Evolutionary conservation across 2,113 vertebrate genomes (phyloP), one percentile per base, ranked within the genome.

Genomic region (Atrichornis clamosus): DNA sequence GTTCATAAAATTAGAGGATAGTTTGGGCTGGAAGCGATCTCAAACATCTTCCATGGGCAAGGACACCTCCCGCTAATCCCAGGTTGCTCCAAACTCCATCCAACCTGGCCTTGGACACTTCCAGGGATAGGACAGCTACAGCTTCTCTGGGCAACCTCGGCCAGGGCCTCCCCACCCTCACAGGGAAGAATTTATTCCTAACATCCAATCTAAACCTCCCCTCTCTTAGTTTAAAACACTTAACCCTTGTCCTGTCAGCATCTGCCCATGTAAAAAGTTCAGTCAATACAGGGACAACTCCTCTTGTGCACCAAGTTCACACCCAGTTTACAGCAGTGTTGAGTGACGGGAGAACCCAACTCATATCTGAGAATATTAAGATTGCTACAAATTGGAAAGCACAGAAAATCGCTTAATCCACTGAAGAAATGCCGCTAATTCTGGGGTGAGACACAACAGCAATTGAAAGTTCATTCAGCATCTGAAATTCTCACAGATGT

Each of bases 41-140:
- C 60, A 37, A 52, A 52, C 5, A 3, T 3, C 26, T 76, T 32
- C n/a, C 20, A 28, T 28, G 15, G 4, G 9, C 55, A 49, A 15
- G n/a, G 32, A 69, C 56, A 55, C 1, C 5, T 77, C 2, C 32
- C 32, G 28, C 35, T 3, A 0, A 0, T 4, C 12, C 32, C 72
- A 55, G 55, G 9, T 0, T 69, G 26, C 12, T 83, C 55, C 62
- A 35, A 69, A 5, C 9, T 41, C 47, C 0, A 0, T 69, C 41
- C 55, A 69, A 0, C 35, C 32, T 49, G 47, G 10, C n/a, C 21
- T 49, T 9, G 79, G 8, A 15, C 47, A 35, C 7, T 62, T 3
- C 30, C 63, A 76, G 41, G 56, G 56, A 41, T 55, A 41, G 9
- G 10, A 1, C 41, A 53, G 30, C 46, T 47, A 53, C 53, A 75